Evolutionary conservation across 2,797 vertebrate genomes (phyloP).

Genomic region (Hirundo rustica): DNA sequence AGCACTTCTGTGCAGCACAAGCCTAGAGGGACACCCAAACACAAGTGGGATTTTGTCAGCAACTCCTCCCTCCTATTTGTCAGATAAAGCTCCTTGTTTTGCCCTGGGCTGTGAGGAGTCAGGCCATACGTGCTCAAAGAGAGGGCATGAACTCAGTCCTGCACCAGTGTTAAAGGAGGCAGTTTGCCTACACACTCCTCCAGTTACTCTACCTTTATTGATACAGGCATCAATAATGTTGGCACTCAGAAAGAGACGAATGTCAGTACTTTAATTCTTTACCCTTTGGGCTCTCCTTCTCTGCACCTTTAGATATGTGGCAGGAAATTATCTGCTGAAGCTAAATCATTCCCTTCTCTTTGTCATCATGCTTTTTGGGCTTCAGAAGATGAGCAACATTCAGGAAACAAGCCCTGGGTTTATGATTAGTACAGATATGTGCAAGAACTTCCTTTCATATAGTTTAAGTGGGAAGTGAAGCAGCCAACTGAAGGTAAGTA

Average conservation of each 20-base stretch:
- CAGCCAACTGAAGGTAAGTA: not conserved
- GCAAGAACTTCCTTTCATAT: not conserved
- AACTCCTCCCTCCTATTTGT: not conserved
- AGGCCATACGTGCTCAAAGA: fast-evolving
- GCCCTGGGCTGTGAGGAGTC: not conserved
- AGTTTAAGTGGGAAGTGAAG: not conserved
- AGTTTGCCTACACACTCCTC: not conserved
- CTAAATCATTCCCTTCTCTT: not conserved
- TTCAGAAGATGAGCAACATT: not conserved
- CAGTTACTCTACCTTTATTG: fast-evolving
- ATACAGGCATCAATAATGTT: fast-evolving
- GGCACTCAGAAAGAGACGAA: not conserved
- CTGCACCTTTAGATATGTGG: not conserved
- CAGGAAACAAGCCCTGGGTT: not conserved
- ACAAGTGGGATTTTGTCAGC: not conserved
- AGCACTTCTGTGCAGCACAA: not conserved
- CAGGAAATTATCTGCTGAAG: not conserved
- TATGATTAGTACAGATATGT: not conserved
- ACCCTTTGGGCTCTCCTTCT: not conserved
- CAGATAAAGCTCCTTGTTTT: not conserved
- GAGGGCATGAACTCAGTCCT: fast-evolving
- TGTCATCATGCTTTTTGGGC: not conserved
- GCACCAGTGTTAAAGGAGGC: not conserved
- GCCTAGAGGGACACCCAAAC: not conserved
- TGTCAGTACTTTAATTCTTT: not conserved